Conservation (phyloP, 2,888 invertebrate genomes). For the Malachius bipustulatus region DNA sequence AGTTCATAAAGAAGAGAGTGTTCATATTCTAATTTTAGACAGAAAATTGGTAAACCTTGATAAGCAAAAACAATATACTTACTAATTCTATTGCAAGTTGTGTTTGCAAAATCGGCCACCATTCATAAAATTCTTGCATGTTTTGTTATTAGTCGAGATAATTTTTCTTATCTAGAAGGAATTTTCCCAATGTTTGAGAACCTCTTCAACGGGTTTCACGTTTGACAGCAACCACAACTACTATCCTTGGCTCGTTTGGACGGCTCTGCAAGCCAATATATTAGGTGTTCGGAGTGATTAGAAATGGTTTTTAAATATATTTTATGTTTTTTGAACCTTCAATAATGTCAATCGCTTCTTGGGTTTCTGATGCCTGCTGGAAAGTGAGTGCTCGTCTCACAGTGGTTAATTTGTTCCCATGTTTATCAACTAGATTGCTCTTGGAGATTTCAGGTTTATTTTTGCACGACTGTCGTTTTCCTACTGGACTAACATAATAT, state of each 20-base stretch:
- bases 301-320: constrained; percentile 5
- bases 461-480: background rate
- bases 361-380: too few relatives aligned
- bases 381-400: constrained; percentile 8
- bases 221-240: constrained; percentile 3
- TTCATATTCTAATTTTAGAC: background rate
- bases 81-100: constrained; percentile 7
- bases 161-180: constrained; percentile 9
- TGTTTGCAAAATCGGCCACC: constrained; percentile 6
- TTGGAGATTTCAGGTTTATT: constrained; percentile 7
- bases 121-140: constrained; percentile 3
- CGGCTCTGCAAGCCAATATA: too few relatives aligned
- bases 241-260: constrained; percentile 7
- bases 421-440: constrained; percentile 8
- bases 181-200: constrained; percentile 5
- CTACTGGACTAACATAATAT: constrained; percentile 6
- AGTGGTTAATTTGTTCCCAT: constrained; percentile 8
- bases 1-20: background rate
- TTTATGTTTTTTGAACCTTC: constrained; percentile 7
- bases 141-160: constrained; percentile 4
- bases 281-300: too few relatives aligned
- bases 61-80: too few relatives aligned
- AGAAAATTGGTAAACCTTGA: background rate
- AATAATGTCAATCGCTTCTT: too few relatives aligned
- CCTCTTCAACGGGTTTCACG: constrained; percentile 6